These are phyloP conservation scores for Jordanella pulchra DNA, from an alignment of 2,797 vertebrate species.

Conservation along the genomic window DNA sequence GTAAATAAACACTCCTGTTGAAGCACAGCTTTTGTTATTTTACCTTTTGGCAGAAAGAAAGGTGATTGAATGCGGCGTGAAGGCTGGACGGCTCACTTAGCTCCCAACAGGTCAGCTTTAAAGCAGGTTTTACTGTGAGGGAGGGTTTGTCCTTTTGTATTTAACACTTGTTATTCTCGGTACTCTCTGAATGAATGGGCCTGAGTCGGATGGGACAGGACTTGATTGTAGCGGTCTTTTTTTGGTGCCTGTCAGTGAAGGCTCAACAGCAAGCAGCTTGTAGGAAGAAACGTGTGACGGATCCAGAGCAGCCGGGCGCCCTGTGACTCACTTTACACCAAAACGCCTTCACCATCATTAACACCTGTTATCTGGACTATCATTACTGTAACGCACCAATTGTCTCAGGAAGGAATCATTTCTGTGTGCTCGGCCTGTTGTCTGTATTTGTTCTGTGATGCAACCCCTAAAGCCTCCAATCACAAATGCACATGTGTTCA, in stretches of 20 bases:
- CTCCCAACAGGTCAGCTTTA: conserved; percentile 42
- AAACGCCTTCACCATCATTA: conserved; percentile 73
- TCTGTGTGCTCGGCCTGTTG: conserved; percentile 75
- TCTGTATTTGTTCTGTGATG: conserved; percentile 71
- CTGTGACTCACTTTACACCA: conserved; percentile 74
- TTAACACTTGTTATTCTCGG: conserved; percentile 58
- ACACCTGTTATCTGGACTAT: conserved; percentile 62
- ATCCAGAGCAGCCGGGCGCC: conserved; percentile 67
- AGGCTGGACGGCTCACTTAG: conserved; percentile 19
- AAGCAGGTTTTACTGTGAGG: conserved; percentile 66
- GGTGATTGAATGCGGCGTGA: conserved; percentile 33
- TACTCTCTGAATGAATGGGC: conserved; percentile 50
- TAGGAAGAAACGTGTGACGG: conserved; percentile 60
- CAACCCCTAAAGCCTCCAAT: conserved; percentile 48
- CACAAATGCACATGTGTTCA: conserved; percentile 65
- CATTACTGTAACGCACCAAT: conserved; percentile 75
- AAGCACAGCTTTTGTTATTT: conserved; percentile 70
- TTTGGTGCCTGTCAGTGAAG: conserved; percentile 54
- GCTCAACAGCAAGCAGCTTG: conserved; percentile 51
- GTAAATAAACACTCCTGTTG: conserved; percentile 69
- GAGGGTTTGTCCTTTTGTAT: conserved; percentile 69
- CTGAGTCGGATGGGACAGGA: conserved; percentile 40
- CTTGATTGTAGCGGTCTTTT: conserved; percentile 44
- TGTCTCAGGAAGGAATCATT: conserved; percentile 83
- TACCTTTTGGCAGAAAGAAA: conserved; percentile 66